Evolutionary conservation across 2,113 vertebrate species (phyloP).

Genomic region (Daboia siamensis): DNA sequence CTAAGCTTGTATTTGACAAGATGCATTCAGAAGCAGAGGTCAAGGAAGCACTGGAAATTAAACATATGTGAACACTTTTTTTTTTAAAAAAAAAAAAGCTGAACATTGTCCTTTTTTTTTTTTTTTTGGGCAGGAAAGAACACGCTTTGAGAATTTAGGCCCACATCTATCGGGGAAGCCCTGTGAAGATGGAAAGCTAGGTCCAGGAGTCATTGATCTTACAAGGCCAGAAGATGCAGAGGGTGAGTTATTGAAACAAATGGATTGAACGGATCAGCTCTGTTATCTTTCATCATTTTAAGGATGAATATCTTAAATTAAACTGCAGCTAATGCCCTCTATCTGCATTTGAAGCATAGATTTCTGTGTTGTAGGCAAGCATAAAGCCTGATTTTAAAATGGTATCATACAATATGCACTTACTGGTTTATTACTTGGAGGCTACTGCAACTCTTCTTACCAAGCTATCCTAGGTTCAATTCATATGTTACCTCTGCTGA

Average conservation of each 20-base stretch:
- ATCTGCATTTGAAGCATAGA: background rate
- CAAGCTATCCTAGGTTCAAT: background rate
- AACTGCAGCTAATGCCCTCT: background rate
- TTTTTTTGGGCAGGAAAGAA: constrained; percentile 83
- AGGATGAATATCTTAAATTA: constrained; percentile 1
- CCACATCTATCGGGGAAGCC: constrained; percentile 88
- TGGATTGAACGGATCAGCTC: background rate
- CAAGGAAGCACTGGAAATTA: background rate
- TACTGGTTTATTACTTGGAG: background rate
- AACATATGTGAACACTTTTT: background rate
- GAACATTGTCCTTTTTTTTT: constrained; percentile 51
- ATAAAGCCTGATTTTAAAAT: background rate
- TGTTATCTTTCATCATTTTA: background rate
- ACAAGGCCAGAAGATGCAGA: constrained; percentile 97
- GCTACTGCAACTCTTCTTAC: background rate
- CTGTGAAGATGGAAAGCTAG: constrained; percentile 91
- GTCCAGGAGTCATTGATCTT: constrained; percentile 95
- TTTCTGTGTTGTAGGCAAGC: background rate
- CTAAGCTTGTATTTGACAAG: background rate
- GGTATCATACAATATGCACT: background rate
- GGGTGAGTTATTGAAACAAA: constrained; percentile 76
- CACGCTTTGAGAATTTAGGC: constrained; percentile 90
- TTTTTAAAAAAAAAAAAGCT: background rate
- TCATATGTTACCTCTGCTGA: background rate
- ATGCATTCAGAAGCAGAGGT: background rate